Evolutionary conservation across 2,888 invertebrate species (phyloP).

Genomic region (Orthosia gracilis): DNA sequence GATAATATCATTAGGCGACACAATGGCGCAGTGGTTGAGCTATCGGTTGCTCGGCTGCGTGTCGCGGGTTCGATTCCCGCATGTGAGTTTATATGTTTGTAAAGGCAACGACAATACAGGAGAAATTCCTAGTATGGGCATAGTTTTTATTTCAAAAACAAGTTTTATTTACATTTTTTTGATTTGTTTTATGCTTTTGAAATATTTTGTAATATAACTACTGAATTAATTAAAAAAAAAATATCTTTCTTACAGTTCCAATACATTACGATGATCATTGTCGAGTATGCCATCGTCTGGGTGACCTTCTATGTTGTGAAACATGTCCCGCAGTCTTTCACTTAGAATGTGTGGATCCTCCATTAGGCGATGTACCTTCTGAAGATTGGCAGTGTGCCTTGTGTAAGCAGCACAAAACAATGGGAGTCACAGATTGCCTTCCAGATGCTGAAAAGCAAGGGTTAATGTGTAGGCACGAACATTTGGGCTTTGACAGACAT

Average conservation of each 20-base stretch:
- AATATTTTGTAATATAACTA: no score
- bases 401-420: slow-evolving; percentile 97
- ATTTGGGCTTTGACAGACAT: slow-evolving; percentile 98
- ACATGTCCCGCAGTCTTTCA: slow-evolving; percentile 99
- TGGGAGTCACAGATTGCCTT: slow-evolving; percentile 98
- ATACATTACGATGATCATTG: slow-evolving; percentile 98
- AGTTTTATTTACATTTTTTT: no score
- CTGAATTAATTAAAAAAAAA: neutral
- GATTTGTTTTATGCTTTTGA: no score
- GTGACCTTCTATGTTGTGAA: slow-evolving; percentile 99
- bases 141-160: no score
- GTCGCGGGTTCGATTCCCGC: no score
- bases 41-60: no score
- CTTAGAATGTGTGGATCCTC: slow-evolving; percentile 98
- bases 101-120: no score
- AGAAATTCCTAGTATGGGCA: no score
- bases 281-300: slow-evolving; percentile 97
- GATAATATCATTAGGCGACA: no score
- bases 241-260: slow-evolving; percentile 90
- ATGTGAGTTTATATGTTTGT: no score
- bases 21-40: no score
- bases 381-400: slow-evolving; percentile 99
- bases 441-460: slow-evolving; percentile 98
- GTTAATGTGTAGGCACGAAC: slow-evolving; percentile 97
- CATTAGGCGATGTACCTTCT: slow-evolving; percentile 97